Conservation (phyloP, 64 coral and sea anemone genomes). For the Dendrophyllia cribrosa region DNA sequence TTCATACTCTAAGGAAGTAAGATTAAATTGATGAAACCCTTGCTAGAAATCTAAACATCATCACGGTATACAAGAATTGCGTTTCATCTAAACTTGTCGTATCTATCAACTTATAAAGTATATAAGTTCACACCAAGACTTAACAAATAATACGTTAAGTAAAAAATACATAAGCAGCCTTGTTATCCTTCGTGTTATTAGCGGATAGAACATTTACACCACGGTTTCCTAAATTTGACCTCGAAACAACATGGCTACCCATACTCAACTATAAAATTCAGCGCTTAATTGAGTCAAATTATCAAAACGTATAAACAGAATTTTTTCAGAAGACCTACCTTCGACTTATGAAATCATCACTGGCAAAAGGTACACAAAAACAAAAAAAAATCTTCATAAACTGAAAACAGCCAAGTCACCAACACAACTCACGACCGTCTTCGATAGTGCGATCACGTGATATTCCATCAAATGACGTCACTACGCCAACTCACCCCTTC, state of each 20-base stretch:
- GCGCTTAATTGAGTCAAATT: neutral
- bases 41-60: neutral
- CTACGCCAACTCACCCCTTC: neutral
- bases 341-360: constrained; percentile 11
- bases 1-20: neutral
- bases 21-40: neutral
- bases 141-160: neutral
- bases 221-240: constrained; percentile 21
- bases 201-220: neutral
- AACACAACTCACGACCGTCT: neutral
- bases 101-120: neutral
- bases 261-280: constrained; percentile 35
- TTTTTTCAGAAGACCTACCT: constrained; percentile 6
- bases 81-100: neutral
- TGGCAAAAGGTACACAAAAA: constrained; percentile 19
- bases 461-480: constrained; percentile 18
- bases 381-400: constrained; percentile 29
- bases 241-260: constrained; percentile 45
- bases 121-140: neutral
- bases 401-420: constrained; percentile 52
- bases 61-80: neutral
- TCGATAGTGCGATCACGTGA: constrained; percentile 20
- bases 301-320: neutral
- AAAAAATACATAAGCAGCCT: neutral
- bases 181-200: neutral